Evolutionary conservation across 2,888 invertebrate species (phyloP).

Genomic region (Eupsilia transversa): DNA sequence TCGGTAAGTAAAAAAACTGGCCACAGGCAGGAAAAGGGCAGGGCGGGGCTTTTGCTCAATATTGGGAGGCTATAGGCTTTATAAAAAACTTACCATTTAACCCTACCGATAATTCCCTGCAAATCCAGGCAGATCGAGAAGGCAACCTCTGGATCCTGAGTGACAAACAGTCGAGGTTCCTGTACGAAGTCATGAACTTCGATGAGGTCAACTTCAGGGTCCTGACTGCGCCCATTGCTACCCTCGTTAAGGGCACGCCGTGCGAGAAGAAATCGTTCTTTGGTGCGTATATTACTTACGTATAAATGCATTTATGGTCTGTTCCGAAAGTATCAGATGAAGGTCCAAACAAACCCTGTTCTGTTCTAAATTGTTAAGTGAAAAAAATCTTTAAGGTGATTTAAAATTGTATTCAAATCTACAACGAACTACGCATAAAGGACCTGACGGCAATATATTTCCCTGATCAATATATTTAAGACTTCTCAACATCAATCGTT

Average conservation of each 20-base stretch:
- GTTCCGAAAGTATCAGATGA: too few relatives aligned
- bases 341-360: too few relatives aligned
- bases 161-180: slow-evolving; percentile 93
- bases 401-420: not conserved
- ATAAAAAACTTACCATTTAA: not conserved
- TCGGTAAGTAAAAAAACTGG: not conserved
- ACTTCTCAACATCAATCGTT: too few relatives aligned
- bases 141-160: slow-evolving; percentile 94
- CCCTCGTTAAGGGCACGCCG: slow-evolving; percentile 87
- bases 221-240: slow-evolving; percentile 84
- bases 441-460: too few relatives aligned
- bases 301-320: not conserved
- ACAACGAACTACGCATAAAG: too few relatives aligned
- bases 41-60: too few relatives aligned
- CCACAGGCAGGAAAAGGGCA: not conserved
- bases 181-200: slow-evolving; percentile 91
- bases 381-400: not conserved
- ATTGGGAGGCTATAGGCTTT: not conserved
- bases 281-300: slow-evolving; percentile 15
- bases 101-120: not conserved
- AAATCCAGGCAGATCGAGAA: slow-evolving; percentile 89
- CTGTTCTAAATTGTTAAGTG: not conserved
- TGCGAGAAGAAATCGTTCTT: slow-evolving; percentile 78
- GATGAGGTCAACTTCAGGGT: slow-evolving; percentile 92
- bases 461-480: too few relatives aligned